These are phyloP conservation scores for Diplogasteroides magnus DNA, from an alignment of 1,140 invertebrate species.

Conservation along the genomic window DNA sequence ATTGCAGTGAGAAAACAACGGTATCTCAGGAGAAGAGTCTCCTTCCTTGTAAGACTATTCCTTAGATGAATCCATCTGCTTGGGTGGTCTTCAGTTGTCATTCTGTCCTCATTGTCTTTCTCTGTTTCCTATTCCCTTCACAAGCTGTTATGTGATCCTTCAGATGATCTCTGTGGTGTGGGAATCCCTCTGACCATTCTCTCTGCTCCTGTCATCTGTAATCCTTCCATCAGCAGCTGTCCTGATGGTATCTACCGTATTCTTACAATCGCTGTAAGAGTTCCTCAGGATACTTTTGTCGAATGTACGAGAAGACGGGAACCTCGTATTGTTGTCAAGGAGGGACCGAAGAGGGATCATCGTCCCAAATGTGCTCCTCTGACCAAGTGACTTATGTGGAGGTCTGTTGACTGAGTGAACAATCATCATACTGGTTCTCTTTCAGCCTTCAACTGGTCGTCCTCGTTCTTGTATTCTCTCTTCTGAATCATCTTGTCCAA, in stretches of 20 bases:
- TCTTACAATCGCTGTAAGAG: background rate
- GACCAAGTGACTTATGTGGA: slow-evolving; percentile 49
- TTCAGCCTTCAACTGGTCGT: slow-evolving; percentile 41
- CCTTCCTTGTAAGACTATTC: too few species aligned
- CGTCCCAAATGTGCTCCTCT: slow-evolving; percentile 33
- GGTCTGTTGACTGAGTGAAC: slow-evolving; percentile 8
- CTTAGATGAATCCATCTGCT: too few species aligned
- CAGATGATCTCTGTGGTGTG: slow-evolving; percentile 50
- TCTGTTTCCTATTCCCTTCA: too few species aligned
- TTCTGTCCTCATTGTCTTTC: too few species aligned
- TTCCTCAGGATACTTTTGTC: slow-evolving; percentile 51
- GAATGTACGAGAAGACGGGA: slow-evolving; percentile 48
- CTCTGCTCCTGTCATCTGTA: slow-evolving; percentile 50
- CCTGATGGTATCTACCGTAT: slow-evolving; percentile 41
- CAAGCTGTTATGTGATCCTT: too few species aligned
- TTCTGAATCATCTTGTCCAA: slow-evolving; percentile 39
- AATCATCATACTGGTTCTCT: slow-evolving; percentile 43
- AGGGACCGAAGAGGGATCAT: slow-evolving; percentile 13
- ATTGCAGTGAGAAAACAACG: too few species aligned
- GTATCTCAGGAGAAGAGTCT: too few species aligned
- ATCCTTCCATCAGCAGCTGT: slow-evolving; percentile 50
- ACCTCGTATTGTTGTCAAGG: slow-evolving; percentile 53
- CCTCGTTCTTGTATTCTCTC: slow-evolving; percentile 44
- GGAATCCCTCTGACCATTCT: slow-evolving; percentile 52
- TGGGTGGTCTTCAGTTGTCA: too few species aligned